A percentile compares a stretch with the other conserved stretches of the same genome.
Evolutionary conservation across 1,140 invertebrate genomes (phyloP).

Genomic region (Ceratosolen fusciceps): DNA sequence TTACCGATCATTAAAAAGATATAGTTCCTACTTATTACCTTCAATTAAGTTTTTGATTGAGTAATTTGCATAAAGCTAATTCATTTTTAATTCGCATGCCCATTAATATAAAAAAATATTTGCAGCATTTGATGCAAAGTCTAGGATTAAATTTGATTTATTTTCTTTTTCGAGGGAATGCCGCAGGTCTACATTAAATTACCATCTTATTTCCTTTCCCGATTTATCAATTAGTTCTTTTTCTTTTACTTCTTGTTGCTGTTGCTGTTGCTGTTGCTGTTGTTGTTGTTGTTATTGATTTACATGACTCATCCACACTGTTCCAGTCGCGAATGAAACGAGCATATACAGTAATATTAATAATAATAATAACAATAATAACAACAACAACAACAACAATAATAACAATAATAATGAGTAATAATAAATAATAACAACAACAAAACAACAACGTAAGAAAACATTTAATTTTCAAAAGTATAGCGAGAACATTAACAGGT

Average conservation of each 20-base stretch:
- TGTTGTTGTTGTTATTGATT: too few relatives aligned
- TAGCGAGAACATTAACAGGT: too few relatives aligned
- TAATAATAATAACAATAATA: neutral
- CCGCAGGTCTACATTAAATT: neutral
- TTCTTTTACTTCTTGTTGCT: too few relatives aligned
- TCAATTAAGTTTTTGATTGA: neutral
- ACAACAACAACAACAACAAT: too few relatives aligned
- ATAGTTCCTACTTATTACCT: neutral
- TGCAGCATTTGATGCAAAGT: neutral
- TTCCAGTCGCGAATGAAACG: too few relatives aligned
- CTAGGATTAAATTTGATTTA: neutral
- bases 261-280: too few relatives aligned
- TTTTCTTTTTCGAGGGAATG: neutral
- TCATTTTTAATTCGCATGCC: slow-evolving; percentile 1
- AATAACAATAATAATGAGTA: too few relatives aligned
- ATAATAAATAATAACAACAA: too few relatives aligned
- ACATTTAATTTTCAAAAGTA: too few relatives aligned
- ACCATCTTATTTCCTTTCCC: neutral
- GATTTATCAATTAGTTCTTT: neutral
- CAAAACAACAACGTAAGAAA: too few relatives aligned
- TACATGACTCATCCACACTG: too few relatives aligned
- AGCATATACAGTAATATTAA: neutral
- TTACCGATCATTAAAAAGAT: neutral
- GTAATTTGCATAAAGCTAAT: slow-evolving; percentile 9
- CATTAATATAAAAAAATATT: neutral